Conservation (phyloP, 2,888 invertebrate genomes). For the Phortica magna region DNA sequence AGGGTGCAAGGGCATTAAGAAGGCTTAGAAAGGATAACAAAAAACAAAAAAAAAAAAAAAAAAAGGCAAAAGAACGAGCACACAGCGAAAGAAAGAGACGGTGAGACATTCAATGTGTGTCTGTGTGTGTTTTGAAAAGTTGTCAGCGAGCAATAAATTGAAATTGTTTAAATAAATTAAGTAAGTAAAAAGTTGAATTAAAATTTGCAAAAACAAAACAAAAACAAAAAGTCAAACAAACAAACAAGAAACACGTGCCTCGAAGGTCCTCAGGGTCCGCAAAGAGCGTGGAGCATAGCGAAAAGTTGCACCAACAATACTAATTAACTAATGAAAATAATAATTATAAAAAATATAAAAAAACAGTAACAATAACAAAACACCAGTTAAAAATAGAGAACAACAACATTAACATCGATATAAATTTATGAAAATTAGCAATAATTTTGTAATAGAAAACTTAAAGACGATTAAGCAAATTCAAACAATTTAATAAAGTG, state of each 20-base stretch:
- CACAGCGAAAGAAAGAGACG: no score
- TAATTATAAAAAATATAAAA: not conserved
- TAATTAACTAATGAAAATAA: not conserved
- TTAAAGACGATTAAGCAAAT: slow-evolving; percentile 37
- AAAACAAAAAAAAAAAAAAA: no score
- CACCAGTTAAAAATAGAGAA: slow-evolving; percentile 37
- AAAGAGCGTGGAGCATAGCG: slow-evolving; percentile 46
- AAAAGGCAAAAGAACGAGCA: no score
- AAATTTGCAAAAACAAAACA: slow-evolving; percentile 43
- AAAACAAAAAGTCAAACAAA: slow-evolving; percentile 35
- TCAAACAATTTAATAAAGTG: slow-evolving; percentile 30
- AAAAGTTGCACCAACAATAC: slow-evolving; percentile 15
- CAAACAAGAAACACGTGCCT: slow-evolving; percentile 54
- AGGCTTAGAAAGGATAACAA: no score
- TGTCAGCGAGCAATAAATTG: no score
- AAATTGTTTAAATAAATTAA: not conserved
- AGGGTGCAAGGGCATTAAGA: no score
- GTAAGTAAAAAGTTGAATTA: slow-evolving; percentile 20
- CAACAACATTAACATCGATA: slow-evolving; percentile 29
- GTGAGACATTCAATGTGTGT: no score
- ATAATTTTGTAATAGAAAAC: slow-evolving; percentile 32
- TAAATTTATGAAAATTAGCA: slow-evolving; percentile 9
- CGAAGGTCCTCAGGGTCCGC: slow-evolving; percentile 59
- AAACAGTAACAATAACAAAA: slow-evolving; percentile 22
- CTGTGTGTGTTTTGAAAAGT: no score